phyloP scores from a whole-genome alignment of 1,140 invertebrate genomes.

The Drosophila watanabei region DNA sequence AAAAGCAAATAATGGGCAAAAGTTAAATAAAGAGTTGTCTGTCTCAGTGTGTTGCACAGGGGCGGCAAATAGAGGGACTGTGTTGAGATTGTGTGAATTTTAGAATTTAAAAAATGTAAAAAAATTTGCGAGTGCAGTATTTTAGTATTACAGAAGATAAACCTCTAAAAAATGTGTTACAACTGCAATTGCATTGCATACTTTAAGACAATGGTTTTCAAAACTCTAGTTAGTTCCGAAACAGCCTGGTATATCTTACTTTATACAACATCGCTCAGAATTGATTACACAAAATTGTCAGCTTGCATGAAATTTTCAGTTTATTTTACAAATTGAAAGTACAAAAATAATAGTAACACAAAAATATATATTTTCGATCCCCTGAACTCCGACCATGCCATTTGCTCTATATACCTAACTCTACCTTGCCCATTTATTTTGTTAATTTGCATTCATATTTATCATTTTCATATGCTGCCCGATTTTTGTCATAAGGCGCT shows the following conservation, averaged over 20 bases:
- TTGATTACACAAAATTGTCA: no score
- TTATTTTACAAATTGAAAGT: neutral
- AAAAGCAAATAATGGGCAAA: slow-evolving; percentile 59
- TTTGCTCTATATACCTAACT: neutral
- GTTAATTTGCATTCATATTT: slow-evolving; percentile 68
- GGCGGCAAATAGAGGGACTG: slow-evolving; percentile 6
- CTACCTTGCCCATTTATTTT: slow-evolving; percentile 3
- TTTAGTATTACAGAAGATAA: neutral
- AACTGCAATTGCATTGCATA: neutral
- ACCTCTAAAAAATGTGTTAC: no score
- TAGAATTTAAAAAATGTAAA: neutral
- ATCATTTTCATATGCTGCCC: slow-evolving; percentile 75
- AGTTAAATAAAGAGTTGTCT: slow-evolving; percentile 56
- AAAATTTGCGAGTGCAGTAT: neutral
- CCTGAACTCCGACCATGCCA: neutral
- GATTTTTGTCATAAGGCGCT: slow-evolving; percentile 59
- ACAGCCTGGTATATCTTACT: no score
- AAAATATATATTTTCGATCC: neutral
- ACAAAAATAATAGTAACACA: neutral
- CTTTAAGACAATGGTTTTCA: neutral
- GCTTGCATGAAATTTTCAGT: neutral
- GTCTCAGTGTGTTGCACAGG: slow-evolving; percentile 13
- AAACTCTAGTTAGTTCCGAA: neutral
- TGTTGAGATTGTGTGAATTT: neutral
- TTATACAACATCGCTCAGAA: no score